Evolutionary conservation across 1,140 invertebrate genomes (phyloP), one percentile per base, ranked within the genome.

Genomic region (Neomicropteryx cornuta): DNA sequence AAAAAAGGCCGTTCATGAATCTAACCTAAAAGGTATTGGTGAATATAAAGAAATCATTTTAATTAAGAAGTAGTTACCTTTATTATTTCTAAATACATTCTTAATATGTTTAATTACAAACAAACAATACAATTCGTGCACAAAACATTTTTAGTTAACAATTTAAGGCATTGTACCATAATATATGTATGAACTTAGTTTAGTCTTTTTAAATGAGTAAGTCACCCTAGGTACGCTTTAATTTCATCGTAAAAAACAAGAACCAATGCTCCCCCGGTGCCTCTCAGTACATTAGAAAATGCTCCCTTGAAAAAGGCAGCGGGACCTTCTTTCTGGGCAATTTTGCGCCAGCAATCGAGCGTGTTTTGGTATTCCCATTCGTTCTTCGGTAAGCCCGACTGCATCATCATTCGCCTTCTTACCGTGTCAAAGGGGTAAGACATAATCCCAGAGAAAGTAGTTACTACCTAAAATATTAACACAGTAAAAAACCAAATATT

Each of bases 361-460:
- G 81, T 85, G 63, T 58, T 81, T 57, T 76, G 83, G 73, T 86
- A 86, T 47, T 77, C 56, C 38, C 79, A 73, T 10, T 85, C 80
- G 20, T 51, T 50, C 52, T 77, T 75, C n/a, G n/a, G n/a, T n/a
- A n/a, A n/a, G 23, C 81, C 81, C 54, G 79, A 81, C 68, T 85
- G 81, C 83, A 87, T 87, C 83, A 91, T 91, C 85, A 91, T 89
- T 58, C 87, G 78, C 60, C 87, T 76, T 68, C 87, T 73, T 31
- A 91, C 87, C 31, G 87, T 91, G 60, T 91, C 87, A 60, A 88
- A 87, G 48, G 87, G 87, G 73, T 91, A 91, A 11, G 85, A 88
- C 35, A 88, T 72, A 43, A 90, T 76, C 58, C 85, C 84, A 41
- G 83, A 73, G 17, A 74, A 70, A 28, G 83, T 83, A 11, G 83